phyloP scores from a whole-genome alignment of 2,113 vertebrate species.

The Elephantulus edwardii region DNA sequence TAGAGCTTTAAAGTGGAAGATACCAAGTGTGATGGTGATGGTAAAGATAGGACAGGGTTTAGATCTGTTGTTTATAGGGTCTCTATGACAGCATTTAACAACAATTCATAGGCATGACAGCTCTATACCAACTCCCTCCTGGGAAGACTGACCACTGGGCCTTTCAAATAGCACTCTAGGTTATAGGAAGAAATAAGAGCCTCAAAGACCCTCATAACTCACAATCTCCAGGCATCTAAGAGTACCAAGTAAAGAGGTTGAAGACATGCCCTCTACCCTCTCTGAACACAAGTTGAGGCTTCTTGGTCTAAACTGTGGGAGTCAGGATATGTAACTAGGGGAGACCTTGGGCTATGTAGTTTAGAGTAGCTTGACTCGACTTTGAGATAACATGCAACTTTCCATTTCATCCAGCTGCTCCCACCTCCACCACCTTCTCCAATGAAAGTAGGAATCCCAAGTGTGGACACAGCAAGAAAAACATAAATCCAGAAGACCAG shows the following conservation, averaged over 20 bases:
- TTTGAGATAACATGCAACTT: not conserved
- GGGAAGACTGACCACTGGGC: too few species aligned
- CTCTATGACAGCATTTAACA: too few species aligned
- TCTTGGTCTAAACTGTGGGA: not conserved
- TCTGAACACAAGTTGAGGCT: not conserved
- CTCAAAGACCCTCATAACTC: not conserved
- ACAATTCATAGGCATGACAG: too few species aligned
- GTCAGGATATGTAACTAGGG: not conserved
- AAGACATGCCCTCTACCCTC: not conserved
- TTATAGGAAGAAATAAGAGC: not conserved
- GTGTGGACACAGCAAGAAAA: not conserved
- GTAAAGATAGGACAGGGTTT: too few species aligned
- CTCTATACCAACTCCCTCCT: not conserved
- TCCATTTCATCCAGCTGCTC: not conserved
- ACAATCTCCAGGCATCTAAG: not conserved
- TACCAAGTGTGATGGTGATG: too few species aligned
- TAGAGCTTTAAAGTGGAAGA: too few species aligned
- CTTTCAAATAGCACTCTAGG: not conserved
- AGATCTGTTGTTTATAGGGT: too few species aligned
- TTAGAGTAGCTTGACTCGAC: not conserved
- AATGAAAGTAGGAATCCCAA: not conserved
- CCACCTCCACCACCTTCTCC: not conserved
- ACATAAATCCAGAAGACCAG: not conserved
- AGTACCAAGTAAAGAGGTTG: too few species aligned
- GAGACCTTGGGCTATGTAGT: not conserved